Conservation (phyloP, 2,113 vertebrate species). For the Phylloscopus whistleri region DNA sequence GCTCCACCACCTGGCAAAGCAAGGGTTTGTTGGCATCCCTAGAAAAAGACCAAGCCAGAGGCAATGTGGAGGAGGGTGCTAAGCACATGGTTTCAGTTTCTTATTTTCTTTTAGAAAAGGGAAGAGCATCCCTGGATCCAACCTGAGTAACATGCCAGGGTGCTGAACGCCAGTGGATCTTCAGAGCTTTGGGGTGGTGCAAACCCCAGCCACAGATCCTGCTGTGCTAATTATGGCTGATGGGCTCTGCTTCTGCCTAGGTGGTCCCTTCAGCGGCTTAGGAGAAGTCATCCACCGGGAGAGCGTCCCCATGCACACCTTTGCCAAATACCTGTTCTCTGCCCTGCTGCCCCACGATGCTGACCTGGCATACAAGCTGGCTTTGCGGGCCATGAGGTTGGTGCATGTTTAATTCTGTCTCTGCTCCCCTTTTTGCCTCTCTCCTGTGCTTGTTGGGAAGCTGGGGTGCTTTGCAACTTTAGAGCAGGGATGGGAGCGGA, state of each 20-base stretch:
- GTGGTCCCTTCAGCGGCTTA: conserved; percentile 94
- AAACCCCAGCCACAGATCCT: not conserved
- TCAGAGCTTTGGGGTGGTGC: not conserved
- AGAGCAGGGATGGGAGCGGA: not conserved
- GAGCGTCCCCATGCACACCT: conserved; percentile 98
- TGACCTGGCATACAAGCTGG: conserved; percentile 94
- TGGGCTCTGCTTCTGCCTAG: conserved; percentile 69
- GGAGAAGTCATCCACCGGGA: conserved; percentile 97
- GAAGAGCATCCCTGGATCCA: not conserved
- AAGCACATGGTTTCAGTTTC: not conserved
- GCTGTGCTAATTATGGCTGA: not conserved
- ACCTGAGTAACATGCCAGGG: not conserved
- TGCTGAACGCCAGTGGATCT: not conserved
- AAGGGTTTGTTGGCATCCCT: not conserved
- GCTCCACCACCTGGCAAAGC: not conserved
- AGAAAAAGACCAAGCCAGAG: not conserved
- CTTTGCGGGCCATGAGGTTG: conserved; percentile 95
- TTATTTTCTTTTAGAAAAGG: not conserved
- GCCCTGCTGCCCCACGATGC: conserved; percentile 93
- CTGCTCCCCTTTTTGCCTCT: not conserved
- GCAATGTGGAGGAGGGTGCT: not conserved
- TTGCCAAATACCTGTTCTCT: conserved; percentile 97
- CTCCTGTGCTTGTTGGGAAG: not conserved
- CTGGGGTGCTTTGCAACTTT: not conserved
- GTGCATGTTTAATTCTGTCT: conserved; percentile 37